Base-by-base conservation (phyloP, 92 coral and sea anemone species). In the Siderastrea radians region DNA sequence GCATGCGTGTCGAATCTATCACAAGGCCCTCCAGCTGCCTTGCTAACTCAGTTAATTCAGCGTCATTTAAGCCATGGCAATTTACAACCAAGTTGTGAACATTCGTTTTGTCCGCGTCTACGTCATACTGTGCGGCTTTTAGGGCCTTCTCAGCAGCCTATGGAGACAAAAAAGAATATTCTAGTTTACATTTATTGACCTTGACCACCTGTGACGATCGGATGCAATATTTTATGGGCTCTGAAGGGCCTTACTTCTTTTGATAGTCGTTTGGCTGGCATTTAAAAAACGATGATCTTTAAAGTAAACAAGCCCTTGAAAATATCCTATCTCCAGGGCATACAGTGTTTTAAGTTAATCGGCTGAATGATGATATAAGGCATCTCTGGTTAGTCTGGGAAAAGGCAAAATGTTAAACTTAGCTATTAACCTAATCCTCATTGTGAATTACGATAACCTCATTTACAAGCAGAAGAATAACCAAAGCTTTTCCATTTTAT, bases 1-100 rank as follows among this genome's bases (percentile, higher is more conserved):
- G 96, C 96, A 93, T 93, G 67, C 93, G 94, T 50, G 91, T n/a
- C 7, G 96, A 90, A 72, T 78, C 73, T 45, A 84, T 88, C 47
- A 93, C 89, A 38, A 62, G 75, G 8, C 38, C 14, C 61, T 93
- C 92, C 10, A 93, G 75, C 15, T 67, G 38, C 48, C 61, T 53
- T 7, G 96, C 94, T 14, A 84, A 79, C 9, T 62, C 46, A 1
- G 6, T 3, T 72, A 53, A 16, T 54, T 26, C 91, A 89, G 5
- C 1, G 64, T 51, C 53, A 1, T 74, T 80, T 83, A 54, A 48
- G 47, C 63, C 91, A 78, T 9, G 53, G 57, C 45, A 15, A 5
- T 50, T 93, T 88, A 61, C 69, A 77, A 58, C 2, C 74, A 64
- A 77, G 6, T 54, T 74, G 78, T 74, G 78, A 15, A 15, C 63